Base-by-base conservation (phyloP, 2,113 vertebrate genomes). In the Pteropus alecto region DNA sequence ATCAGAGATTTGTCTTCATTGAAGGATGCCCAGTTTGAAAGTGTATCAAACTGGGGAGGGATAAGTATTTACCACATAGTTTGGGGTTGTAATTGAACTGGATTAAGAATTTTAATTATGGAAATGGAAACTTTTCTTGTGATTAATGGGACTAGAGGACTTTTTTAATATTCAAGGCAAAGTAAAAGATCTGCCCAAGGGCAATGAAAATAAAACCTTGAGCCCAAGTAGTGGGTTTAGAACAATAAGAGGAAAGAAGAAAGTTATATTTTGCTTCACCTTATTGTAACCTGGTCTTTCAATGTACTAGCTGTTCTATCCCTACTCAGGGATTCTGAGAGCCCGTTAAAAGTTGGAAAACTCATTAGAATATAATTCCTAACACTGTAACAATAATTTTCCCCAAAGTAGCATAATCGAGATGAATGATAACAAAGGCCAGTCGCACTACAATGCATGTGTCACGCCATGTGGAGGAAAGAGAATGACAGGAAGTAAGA, bases 391-490 rank as follows among this genome's bases (percentile, higher is more conserved):
- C 60, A 82, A 16, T 94, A 95, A 93, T 90, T 94, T 82, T 8
- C 24, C 74, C 71, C 48, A 48, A 90, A 96, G 77, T 60, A n/a
- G 33, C 68, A 48, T 65, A 96, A 97, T 96, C 71, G 83, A 68
- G n/a, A 70, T 73, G 70, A 84, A 82, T 51, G 19, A 24, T 79
- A 46, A 51, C 21, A 97, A 91, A 97, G 63, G 6, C 15, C 74
- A 81, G 38, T 35, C 13, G 22, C 24, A 35, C 14, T 51, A 13
- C 61, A 70, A 84, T 21, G 46, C 10, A 0, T 15, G 0, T 81
- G 8, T 24, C 28, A n/a, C 12, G 0, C 15, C 10, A 22, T n/a
- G 26, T 22, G 26, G 38, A 26, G 22, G 14, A 10, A 70, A 81
- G 38, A 87, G 51, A 83, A 81, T 41, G 58, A 71, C 0, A 76